Conservation (phyloP, 2,888 invertebrate genomes). For the Conomelus anceps region DNA sequence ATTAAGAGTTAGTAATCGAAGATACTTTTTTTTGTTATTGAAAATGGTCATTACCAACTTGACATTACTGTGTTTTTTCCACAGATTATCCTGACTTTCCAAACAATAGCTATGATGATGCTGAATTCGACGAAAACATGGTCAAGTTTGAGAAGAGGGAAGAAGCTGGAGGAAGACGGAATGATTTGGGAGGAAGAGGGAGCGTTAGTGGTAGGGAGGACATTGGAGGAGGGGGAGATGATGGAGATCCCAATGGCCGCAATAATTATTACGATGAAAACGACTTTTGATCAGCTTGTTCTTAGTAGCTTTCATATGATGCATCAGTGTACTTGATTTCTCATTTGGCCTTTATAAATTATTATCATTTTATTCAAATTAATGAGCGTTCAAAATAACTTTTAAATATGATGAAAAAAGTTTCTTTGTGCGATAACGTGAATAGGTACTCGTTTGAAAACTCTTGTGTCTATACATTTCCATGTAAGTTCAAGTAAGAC, state of each 20-base stretch:
- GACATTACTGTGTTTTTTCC: too few species aligned
- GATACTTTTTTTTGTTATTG: too few species aligned
- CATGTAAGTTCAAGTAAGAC: background rate
- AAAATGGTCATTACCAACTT: too few species aligned
- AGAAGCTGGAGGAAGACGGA: slow-evolving; percentile 19
- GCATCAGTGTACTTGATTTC: background rate
- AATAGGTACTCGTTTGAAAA: background rate
- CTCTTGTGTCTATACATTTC: background rate
- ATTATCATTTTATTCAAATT: background rate
- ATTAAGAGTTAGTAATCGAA: too few species aligned
- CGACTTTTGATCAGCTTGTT: slow-evolving; percentile 15
- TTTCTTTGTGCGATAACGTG: too few species aligned
- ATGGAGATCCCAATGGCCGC: slow-evolving; percentile 18
- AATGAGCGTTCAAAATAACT: background rate
- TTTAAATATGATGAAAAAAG: too few species aligned
- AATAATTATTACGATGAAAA: slow-evolving; percentile 25
- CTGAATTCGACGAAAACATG: slow-evolving; percentile 40
- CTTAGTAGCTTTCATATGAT: background rate
- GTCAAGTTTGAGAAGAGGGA: slow-evolving; percentile 33
- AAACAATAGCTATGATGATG: slow-evolving; percentile 53
- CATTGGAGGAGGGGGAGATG: background rate
- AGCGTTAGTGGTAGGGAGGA: background rate
- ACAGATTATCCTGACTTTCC: slow-evolving; percentile 69
- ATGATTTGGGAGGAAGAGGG: slow-evolving; percentile 19
- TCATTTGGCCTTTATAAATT: background rate